These are phyloP conservation scores for Thymelicus acteon DNA, from an alignment of 2,888 invertebrate genomes.

Conservation along the genomic window DNA sequence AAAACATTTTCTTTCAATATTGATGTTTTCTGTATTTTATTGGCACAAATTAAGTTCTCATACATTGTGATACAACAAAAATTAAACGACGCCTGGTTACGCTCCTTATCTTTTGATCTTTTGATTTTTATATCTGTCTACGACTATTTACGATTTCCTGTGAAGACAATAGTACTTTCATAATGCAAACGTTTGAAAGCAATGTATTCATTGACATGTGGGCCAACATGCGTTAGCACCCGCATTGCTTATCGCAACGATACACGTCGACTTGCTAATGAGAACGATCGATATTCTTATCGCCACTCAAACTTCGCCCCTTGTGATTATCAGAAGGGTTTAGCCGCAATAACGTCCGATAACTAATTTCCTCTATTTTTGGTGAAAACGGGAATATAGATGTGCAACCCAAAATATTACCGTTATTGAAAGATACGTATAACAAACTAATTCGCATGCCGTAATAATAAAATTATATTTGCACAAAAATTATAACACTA, in stretches of 20 bases:
- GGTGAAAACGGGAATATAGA: too few species aligned
- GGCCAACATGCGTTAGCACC: slow-evolving; percentile 60
- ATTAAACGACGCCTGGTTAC: too few species aligned
- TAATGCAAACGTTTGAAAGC: slow-evolving; percentile 13
- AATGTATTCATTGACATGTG: slow-evolving; percentile 49
- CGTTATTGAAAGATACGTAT: too few species aligned
- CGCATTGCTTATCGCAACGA: slow-evolving; percentile 70
- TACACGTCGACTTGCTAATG: slow-evolving; percentile 74
- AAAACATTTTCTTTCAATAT: too few species aligned
- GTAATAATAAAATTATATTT: too few species aligned
- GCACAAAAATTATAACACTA: too few species aligned
- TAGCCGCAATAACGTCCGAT: slow-evolving; percentile 31
- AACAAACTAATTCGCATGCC: too few species aligned
- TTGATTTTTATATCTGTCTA: neutral
- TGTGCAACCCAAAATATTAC: too few species aligned
- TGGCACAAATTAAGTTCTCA: too few species aligned
- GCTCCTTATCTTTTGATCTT: neutral
- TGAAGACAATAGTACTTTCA: neutral
- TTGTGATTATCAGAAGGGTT: slow-evolving; percentile 34
- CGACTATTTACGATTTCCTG: slow-evolving; percentile 4
- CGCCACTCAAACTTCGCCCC: slow-evolving; percentile 72
- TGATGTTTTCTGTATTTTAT: too few species aligned
- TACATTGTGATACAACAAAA: too few species aligned
- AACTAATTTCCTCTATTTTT: slow-evolving; percentile 9
- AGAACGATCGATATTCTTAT: slow-evolving; percentile 73